phyloP scores from a whole-genome alignment of 30 jellyfish, hydroid and myxozoan species.

The Mastigias papua region DNA sequence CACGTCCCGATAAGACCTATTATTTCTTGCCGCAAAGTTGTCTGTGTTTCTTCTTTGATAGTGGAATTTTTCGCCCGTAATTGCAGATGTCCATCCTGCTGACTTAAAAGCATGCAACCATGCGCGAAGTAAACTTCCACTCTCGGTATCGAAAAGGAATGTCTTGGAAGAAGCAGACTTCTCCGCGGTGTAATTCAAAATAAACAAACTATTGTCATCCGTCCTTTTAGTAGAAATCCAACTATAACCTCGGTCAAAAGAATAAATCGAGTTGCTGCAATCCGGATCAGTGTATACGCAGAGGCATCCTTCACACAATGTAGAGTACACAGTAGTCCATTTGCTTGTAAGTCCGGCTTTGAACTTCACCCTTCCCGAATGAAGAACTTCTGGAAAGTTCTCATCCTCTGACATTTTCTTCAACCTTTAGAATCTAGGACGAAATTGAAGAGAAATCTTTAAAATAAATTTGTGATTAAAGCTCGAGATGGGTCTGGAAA shows the following conservation, averaged over 20 bases:
- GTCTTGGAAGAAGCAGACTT: conserved; percentile 25
- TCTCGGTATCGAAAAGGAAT: conserved; percentile 57
- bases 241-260: conserved; percentile 33
- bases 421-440: neutral
- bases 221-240: conserved; percentile 65
- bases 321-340: conserved; percentile 56
- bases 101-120: conserved; percentile 64
- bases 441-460: neutral
- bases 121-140: conserved; percentile 20
- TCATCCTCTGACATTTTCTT: neutral
- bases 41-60: conserved; percentile 34
- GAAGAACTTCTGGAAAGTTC: conserved; percentile 14
- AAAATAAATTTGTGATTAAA: no score
- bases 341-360: conserved; percentile 59
- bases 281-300: conserved; percentile 22
- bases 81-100: conserved; percentile 69
- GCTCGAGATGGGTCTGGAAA: no score
- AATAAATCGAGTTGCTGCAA: neutral
- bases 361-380: conserved; percentile 63
- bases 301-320: conserved; percentile 23
- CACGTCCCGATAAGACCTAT: conserved; percentile 6
- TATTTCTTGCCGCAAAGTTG: neutral
- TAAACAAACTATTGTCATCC: conserved; percentile 25
- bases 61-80: conserved; percentile 37
- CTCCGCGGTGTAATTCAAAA: conserved; percentile 29